Conservation (phyloP, 2,113 vertebrate genomes). For the Leptodactylus fuscus region DNA sequence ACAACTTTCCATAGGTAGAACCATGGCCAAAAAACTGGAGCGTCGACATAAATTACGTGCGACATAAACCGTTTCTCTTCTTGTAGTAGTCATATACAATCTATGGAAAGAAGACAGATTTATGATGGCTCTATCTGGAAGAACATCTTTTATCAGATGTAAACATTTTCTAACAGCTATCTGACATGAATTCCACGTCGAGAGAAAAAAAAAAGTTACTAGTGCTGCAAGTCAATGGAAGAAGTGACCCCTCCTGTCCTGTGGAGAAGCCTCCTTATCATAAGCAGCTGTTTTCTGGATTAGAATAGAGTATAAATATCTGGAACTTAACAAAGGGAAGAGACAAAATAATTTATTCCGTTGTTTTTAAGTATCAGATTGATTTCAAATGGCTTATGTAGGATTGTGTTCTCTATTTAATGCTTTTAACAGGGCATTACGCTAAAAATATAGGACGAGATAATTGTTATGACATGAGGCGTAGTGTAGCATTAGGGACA, state of each 20-base stretch:
- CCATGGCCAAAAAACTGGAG: not conserved
- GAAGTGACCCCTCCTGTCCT: not conserved
- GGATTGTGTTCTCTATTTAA: constrained; percentile 15
- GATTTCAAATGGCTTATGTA: not conserved
- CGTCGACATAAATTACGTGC: constrained; percentile 23
- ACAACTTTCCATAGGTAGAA: constrained; percentile 48
- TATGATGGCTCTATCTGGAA: constrained; percentile 32
- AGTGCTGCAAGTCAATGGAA: not conserved
- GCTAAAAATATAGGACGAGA: not conserved
- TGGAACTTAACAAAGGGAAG: not conserved
- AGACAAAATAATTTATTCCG: constrained; percentile 19
- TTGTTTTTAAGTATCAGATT: constrained; percentile 30
- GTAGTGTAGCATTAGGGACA: no score
- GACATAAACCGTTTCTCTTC: constrained; percentile 18
- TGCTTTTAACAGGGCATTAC: constrained; percentile 15
- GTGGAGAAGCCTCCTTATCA: constrained; percentile 34
- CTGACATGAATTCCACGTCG: constrained; percentile 12
- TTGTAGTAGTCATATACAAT: constrained; percentile 12
- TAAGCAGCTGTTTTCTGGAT: constrained; percentile 39
- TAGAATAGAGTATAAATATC: constrained; percentile 12
- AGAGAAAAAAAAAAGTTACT: constrained; percentile 1
- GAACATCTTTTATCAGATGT: constrained; percentile 42
- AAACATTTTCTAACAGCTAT: constrained; percentile 45
- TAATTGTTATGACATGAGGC: no score
- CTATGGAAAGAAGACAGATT: constrained; percentile 31